Evolutionary conservation across 37 sponge, comb jelly and placozoan species (phyloP).

Genomic region (Diacarnus erythraeanus): DNA sequence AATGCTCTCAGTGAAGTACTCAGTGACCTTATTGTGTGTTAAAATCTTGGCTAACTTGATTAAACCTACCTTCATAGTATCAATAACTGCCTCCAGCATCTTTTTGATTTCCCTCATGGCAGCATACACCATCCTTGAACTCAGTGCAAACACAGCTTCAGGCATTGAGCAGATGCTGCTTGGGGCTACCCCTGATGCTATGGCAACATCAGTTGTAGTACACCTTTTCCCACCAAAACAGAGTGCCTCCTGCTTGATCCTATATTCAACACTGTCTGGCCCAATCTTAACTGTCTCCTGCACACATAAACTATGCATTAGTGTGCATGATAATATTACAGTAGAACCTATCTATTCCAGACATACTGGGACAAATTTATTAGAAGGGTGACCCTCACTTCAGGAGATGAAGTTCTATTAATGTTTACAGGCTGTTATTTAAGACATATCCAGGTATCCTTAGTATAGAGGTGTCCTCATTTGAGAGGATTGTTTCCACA

Average conservation of each 20-base stretch:
- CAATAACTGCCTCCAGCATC: constrained; percentile 62
- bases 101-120: constrained; percentile 53
- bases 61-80: constrained; percentile 68
- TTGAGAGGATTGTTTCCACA: too few species aligned
- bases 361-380: too few species aligned
- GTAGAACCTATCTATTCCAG: too few species aligned
- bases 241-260: constrained; percentile 38
- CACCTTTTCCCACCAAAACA: constrained; percentile 74
- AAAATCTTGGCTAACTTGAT: not conserved
- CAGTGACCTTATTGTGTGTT: too few species aligned
- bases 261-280: constrained; percentile 69
- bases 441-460: too few species aligned
- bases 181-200: constrained; percentile 70
- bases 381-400: too few species aligned
- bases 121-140: constrained; percentile 27
- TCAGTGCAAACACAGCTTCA: constrained; percentile 9
- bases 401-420: too few species aligned
- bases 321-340: not conserved
- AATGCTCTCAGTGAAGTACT: too few species aligned
- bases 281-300: constrained; percentile 46
- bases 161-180: not conserved
- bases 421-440: too few species aligned
- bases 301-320: not conserved
- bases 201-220: constrained; percentile 82
- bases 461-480: too few species aligned